These are phyloP conservation scores for Hypomecis atomaria DNA, from an alignment of 2,888 invertebrate genomes.

Conservation along the genomic window DNA sequence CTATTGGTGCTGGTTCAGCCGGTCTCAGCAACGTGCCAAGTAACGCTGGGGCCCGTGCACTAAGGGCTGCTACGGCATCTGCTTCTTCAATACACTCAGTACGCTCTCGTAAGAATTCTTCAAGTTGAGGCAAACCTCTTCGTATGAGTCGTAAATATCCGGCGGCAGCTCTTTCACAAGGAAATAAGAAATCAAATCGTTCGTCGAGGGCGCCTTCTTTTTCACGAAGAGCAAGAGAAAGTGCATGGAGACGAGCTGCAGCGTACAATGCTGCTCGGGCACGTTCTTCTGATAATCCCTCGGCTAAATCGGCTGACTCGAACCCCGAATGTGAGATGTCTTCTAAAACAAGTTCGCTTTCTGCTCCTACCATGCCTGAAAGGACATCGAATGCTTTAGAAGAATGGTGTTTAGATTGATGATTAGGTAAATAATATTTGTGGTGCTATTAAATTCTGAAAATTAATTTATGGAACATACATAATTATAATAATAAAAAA, in stretches of 20 bases:
- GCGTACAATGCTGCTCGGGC: slow-evolving; percentile 89
- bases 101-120: slow-evolving; percentile 88
- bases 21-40: slow-evolving; percentile 89
- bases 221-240: slow-evolving; percentile 85
- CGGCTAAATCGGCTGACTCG: slow-evolving; percentile 87
- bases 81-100: slow-evolving; percentile 86
- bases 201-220: slow-evolving; percentile 78
- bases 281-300: slow-evolving; percentile 86
- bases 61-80: slow-evolving; percentile 86
- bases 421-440: no score
- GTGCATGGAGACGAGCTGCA: slow-evolving; percentile 89
- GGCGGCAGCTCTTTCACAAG: slow-evolving; percentile 91
- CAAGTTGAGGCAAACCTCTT: slow-evolving; percentile 90
- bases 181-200: slow-evolving; percentile 88
- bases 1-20: slow-evolving; percentile 90
- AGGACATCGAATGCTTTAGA: slow-evolving; percentile 25
- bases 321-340: slow-evolving; percentile 88
- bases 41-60: slow-evolving; percentile 88
- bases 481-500: no score
- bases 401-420: no score
- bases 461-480: no score
- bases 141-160: slow-evolving; percentile 92
- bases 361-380: slow-evolving; percentile 79
- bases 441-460: no score
- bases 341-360: slow-evolving; percentile 89